phyloP scores from a whole-genome alignment of 1,140 invertebrate genomes.

The Contarinia nasturtii region DNA sequence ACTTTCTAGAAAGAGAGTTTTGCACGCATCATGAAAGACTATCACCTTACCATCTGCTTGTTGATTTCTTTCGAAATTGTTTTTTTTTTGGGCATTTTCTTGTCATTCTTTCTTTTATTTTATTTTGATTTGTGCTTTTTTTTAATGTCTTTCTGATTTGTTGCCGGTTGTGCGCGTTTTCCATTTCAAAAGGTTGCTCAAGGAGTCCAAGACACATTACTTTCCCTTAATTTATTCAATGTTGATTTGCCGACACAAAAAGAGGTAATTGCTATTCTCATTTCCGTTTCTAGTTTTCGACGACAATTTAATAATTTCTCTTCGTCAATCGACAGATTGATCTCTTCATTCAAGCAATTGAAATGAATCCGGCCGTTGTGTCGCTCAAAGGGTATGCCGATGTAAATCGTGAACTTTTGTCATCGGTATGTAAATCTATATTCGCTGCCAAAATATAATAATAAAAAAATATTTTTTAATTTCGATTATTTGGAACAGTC shows the following conservation, averaged over 20 bases:
- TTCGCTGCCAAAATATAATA: background rate
- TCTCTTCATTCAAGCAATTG: conserved; percentile 36
- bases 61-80: background rate
- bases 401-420: conserved; percentile 34
- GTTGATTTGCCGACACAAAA: conserved; percentile 31
- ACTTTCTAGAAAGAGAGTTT: too few relatives aligned
- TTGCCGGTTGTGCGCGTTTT: background rate
- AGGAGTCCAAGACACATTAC: conserved; percentile 31
- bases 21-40: background rate
- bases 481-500: conserved; percentile 23
- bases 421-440: conserved; percentile 25
- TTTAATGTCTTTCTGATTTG: too few relatives aligned
- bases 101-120: too few relatives aligned
- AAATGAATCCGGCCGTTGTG: conserved; percentile 40
- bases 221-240: conserved; percentile 29
- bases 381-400: conserved; percentile 35
- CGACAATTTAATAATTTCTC: background rate
- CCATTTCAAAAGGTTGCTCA: conserved; percentile 25
- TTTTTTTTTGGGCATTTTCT: background rate
- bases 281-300: background rate
- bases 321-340: conserved; percentile 31
- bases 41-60: background rate
- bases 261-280: conserved; percentile 21
- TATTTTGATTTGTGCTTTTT: too few relatives aligned
- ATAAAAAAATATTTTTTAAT: background rate